Percentiles rank a stretch among this genome's conserved stretches.
phyloP scores from a whole-genome alignment of 2,797 vertebrate genomes.

The Platalea minor region DNA sequence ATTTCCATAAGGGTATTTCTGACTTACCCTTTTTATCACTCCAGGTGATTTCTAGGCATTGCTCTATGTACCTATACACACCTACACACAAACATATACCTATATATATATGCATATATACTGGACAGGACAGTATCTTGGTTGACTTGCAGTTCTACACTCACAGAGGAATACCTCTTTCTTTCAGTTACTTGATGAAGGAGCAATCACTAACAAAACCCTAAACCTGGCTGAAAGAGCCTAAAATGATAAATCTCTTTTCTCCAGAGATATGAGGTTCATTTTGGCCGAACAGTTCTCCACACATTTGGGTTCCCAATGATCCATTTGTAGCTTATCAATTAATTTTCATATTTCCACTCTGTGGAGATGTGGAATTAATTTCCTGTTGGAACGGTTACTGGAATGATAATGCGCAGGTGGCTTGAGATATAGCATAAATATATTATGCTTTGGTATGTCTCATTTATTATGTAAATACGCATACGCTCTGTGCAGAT shows the following conservation, averaged over 20 bases:
- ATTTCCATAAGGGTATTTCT: not conserved
- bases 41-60: not conserved
- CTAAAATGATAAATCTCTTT: not conserved
- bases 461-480: slow-evolving; percentile 58
- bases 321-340: slow-evolving; percentile 45
- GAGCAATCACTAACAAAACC: not conserved
- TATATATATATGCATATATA: not conserved
- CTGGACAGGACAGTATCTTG: not conserved
- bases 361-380: slow-evolving; percentile 40
- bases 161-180: not conserved
- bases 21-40: not conserved
- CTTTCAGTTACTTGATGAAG: not conserved
- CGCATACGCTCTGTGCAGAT: not conserved
- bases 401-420: slow-evolving; percentile 57
- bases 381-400: slow-evolving; percentile 54
- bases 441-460: slow-evolving; percentile 46
- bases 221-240: not conserved
- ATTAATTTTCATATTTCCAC: slow-evolving; percentile 39
- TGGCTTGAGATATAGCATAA: slow-evolving; percentile 49
- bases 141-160: not conserved
- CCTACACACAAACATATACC: not conserved
- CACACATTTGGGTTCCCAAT: not conserved
- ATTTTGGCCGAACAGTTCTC: slow-evolving; percentile 11
- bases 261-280: not conserved
- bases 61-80: not conserved